A percentile compares a stretch with the other conserved stretches of the same genome.
Evolutionary conservation across 2,888 invertebrate genomes (phyloP).

Genomic region (Megastigmus dorsalis): DNA sequence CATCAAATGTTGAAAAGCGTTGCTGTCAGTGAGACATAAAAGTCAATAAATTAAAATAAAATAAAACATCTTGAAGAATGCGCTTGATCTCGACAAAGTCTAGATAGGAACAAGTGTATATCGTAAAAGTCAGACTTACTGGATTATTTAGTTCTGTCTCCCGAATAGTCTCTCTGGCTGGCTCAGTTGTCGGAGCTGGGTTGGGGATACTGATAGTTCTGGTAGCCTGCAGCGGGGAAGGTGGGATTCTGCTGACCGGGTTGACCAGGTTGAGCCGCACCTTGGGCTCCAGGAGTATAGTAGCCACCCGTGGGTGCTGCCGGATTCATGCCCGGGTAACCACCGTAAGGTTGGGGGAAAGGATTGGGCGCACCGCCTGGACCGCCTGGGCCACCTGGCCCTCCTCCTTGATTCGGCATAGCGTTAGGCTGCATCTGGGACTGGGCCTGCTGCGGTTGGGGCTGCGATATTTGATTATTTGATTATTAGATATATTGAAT

Average conservation of each 20-base stretch:
- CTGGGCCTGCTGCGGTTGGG: constrained; percentile 66
- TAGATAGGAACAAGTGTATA: background rate
- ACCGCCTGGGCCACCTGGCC: constrained; percentile 11
- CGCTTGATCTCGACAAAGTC: constrained; percentile 31
- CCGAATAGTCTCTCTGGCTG: constrained; percentile 38
- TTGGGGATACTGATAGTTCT: constrained; percentile 72
- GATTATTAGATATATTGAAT: background rate
- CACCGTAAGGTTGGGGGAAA: constrained; percentile 71
- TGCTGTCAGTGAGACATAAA: no score
- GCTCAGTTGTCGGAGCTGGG: constrained; percentile 71
- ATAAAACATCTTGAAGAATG: background rate
- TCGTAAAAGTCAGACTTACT: constrained; percentile 62
- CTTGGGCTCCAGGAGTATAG: constrained; percentile 66
- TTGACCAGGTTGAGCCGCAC: constrained; percentile 66
- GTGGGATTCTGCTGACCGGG: constrained; percentile 62
- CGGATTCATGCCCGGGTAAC: constrained; percentile 71
- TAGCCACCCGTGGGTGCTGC: constrained; percentile 67
- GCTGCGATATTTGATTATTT: constrained; percentile 69
- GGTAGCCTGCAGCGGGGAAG: constrained; percentile 64
- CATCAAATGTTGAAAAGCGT: no score
- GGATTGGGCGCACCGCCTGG: constrained; percentile 64
- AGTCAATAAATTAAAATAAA: constrained; percentile 4
- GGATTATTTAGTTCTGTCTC: constrained; percentile 56
- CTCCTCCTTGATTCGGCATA: constrained; percentile 55
- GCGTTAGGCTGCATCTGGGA: constrained; percentile 60